Evolutionary conservation across 2,797 vertebrate genomes (phyloP), one percentile per base, ranked within the genome.

Genomic region (Eulemur mongoz): DNA sequence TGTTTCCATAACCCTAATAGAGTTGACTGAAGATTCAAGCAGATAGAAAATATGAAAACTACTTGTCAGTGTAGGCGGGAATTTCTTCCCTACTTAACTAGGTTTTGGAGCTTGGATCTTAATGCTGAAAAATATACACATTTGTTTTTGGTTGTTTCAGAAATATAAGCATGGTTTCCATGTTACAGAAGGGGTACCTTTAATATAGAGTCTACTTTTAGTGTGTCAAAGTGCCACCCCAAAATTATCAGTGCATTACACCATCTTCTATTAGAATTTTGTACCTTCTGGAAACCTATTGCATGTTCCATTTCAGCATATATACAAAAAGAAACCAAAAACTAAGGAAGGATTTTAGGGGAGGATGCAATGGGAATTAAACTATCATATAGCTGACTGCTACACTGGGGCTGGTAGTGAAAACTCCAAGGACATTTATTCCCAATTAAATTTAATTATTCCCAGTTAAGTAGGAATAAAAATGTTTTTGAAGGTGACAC

Each of bases 141-240:
- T 20, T 92, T 92, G 10, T 73, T 96, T 93, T 92, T 27, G 79
- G 57, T 92, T 92, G 52, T 84, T 93, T 91, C 40, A 57, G 69
- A 11, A 94, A 89, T 69, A 67, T 27, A 69, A 87, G 9, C 25
- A 59, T 61, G 40, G 35, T 79, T 97, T 91, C 94, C n/a, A 85
- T 57, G 67, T 8, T 52, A 79, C 4, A 80, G 78, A 91, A 96
- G 40, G 23, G 22, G 8, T 88, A 78, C 35, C 22, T 95, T 89
- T 57, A 78, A 76, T 40, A 13, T 4, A 93, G 59, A 81, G 4
- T 76, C 48, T 59, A 75, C 22, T 82, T 85, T 89, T 95, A 92
- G 70, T 52, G 43, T 93, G 65, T n/a, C 12, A n/a, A 83, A 69
- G 48, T 54, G 79, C 22, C 27, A 76, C 14, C 13, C 2, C 4